phyloP scores from a whole-genome alignment of 2,888 invertebrate genomes.

The Epiperipatus broadwayi region DNA sequence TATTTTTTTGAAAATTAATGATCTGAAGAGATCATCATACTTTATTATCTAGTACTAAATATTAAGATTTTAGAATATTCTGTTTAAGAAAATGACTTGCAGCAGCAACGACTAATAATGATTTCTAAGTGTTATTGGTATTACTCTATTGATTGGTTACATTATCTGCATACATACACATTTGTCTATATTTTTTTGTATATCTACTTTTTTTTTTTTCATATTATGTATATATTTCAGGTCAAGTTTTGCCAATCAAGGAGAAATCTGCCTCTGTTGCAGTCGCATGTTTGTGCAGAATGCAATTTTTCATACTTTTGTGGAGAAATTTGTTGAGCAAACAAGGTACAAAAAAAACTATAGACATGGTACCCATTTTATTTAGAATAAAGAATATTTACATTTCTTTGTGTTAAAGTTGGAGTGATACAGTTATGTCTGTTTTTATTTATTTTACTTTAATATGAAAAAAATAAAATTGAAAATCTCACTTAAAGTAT shows the following conservation, averaged over 20 bases:
- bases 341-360: slow-evolving; percentile 28
- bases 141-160: too few species aligned
- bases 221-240: slow-evolving; percentile 20
- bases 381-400: not conserved
- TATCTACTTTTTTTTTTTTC: slow-evolving; percentile 9
- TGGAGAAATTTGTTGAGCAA: slow-evolving; percentile 26
- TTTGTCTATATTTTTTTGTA: too few species aligned
- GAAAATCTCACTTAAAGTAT: not conserved
- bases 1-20: too few species aligned
- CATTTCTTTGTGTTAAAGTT: not conserved
- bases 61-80: too few species aligned
- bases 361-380: not conserved
- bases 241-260: slow-evolving; percentile 36
- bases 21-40: too few species aligned
- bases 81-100: too few species aligned
- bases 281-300: slow-evolving; percentile 36
- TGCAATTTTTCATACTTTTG: slow-evolving; percentile 30
- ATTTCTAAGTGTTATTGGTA: too few species aligned
- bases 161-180: not conserved
- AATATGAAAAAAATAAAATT: slow-evolving; percentile 6
- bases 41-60: too few species aligned
- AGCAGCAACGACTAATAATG: too few species aligned
- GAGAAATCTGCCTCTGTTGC: slow-evolving; percentile 38
- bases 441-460: slow-evolving; percentile 8
- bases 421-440: too few species aligned